A percentile compares a stretch with the other conserved stretches of the same genome.
Conservation (phyloP, 2,113 vertebrate genomes). For the Marmota monax region DNA sequence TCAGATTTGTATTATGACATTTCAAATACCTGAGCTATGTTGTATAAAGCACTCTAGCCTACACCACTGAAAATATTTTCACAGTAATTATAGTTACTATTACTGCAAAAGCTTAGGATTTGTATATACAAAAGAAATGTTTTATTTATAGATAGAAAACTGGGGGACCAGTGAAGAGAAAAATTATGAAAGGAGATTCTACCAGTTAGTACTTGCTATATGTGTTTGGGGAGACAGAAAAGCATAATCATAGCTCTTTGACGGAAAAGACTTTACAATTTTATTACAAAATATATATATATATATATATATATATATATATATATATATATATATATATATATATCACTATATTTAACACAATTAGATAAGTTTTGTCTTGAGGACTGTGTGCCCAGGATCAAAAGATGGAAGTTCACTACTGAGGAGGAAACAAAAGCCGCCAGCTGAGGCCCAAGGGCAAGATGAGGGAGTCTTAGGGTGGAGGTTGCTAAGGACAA, state of each 20-base stretch:
- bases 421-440: not conserved
- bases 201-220: not conserved
- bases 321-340: not conserved
- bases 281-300: constrained; percentile 1
- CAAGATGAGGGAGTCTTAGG: not conserved
- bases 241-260: not conserved
- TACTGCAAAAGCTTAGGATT: constrained; percentile 13
- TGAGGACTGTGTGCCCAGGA: not conserved
- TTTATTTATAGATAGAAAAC: constrained; percentile 23
- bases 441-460: not conserved
- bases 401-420: not conserved
- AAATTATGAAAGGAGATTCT: not conserved
- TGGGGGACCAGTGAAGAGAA: not conserved
- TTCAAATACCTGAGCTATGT: not conserved
- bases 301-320: not conserved
- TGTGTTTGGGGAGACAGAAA: not conserved
- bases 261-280: not conserved
- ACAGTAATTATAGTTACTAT: not conserved
- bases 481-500: not conserved
- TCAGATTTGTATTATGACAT: not conserved
- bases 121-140: not conserved
- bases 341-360: not conserved
- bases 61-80: constrained; percentile 19
- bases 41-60: not conserved
- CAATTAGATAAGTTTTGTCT: not conserved